These are phyloP conservation scores for Acropora yongei DNA, from an alignment of 64 coral and sea anemone genomes.

Conservation along the genomic window DNA sequence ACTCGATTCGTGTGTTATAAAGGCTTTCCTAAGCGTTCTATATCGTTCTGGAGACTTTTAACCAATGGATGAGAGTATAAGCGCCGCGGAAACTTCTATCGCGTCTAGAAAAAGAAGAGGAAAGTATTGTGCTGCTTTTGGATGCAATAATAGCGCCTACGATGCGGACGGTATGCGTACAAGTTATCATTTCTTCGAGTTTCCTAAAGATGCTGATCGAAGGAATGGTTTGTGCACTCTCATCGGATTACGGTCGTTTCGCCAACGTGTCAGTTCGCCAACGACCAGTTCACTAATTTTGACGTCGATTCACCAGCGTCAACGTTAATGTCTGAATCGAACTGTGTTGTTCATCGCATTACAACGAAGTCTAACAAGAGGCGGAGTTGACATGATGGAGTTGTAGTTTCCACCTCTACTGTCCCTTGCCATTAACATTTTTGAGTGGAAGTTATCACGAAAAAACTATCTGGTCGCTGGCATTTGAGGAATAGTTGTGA, in stretches of 20 bases:
- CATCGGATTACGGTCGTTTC: too few relatives aligned
- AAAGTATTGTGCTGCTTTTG: constrained; percentile 46
- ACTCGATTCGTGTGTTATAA: not conserved
- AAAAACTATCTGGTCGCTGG: not conserved
- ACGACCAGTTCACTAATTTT: too few relatives aligned
- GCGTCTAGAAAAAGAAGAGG: not conserved
- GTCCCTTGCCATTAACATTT: constrained; percentile 51
- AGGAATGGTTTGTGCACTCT: constrained; percentile 58
- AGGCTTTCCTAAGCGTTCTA: too few relatives aligned
- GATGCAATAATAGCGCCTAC: constrained; percentile 30
- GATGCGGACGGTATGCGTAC: not conserved
- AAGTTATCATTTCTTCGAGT: constrained; percentile 39
- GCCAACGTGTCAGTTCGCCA: too few relatives aligned
- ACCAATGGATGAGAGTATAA: not conserved
- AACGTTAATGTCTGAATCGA: too few relatives aligned
- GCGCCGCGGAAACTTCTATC: not conserved
- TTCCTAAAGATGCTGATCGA: not conserved
- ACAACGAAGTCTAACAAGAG: too few relatives aligned
- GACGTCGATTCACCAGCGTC: too few relatives aligned
- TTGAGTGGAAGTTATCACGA: constrained; percentile 24
- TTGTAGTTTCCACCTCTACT: constrained; percentile 39
- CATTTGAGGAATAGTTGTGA: constrained; percentile 1
- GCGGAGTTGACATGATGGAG: constrained; percentile 51
- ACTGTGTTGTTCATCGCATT: too few relatives aligned
- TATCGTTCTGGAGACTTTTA: too few relatives aligned